Evolutionary conservation across 1,140 invertebrate genomes (phyloP), one percentile per base, ranked within the genome.

Genomic region (Ectropis grisescens): DNA sequence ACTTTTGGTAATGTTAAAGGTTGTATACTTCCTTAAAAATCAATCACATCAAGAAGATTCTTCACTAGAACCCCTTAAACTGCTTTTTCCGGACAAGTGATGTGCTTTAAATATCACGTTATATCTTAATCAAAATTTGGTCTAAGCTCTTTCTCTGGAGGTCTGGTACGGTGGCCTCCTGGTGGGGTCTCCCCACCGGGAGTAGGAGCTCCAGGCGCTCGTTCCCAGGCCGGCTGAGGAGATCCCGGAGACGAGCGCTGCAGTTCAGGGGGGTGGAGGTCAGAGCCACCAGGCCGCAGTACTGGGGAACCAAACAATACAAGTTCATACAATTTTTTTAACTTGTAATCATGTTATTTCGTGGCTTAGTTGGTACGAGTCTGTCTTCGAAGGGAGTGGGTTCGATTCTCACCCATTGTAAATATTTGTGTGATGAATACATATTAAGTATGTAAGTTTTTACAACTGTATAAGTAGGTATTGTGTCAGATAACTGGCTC

Each of bases 231-330:
- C 94, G 84, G 22, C 82, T 79, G 0, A 96, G 83, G 9, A 97
- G 76, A 13, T 80, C 62, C 22, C 93, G 79, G 2, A 97, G 79
- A 2, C 90, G 87, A 2, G 91, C 86, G 1, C 93, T 94, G 71
- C 93, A 95, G 65, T 96, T 96, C 7, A 97, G 67, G 0, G 94
- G 95, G 2, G 94, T 96, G 2, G 92, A 95, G 0, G 92, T 93
- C 11, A 97, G 81, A 0, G 93, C 91, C 6, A 90, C 91, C 11
- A 97, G 71, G 5, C 94, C 94, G 32, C 92, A 91, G 58, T 91
- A 88, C 91, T 93, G 71, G 23, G 84, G n/a, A n/a, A 80, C 24
- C 41, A 38, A 28, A 28, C 40, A 37, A 13, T 7, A 29, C 15
- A 29, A 13, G n/a, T n/a, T n/a, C n/a, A n/a, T n/a, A n/a, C n/a